Conservation (phyloP, 2,888 invertebrate species). For the Drosophila ochracea region DNA sequence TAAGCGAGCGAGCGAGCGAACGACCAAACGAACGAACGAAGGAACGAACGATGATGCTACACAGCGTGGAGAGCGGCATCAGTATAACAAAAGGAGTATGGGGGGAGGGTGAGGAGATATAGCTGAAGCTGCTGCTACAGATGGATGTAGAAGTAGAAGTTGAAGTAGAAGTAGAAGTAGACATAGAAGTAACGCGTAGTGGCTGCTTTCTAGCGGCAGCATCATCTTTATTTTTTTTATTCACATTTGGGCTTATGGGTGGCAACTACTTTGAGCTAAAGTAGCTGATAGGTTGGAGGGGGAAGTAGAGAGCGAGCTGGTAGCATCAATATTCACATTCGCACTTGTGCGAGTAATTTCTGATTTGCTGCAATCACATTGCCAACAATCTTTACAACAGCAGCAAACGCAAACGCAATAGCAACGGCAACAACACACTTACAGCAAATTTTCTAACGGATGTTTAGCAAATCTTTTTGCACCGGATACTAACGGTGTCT, state of each 20-base stretch:
- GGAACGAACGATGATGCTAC: slow-evolving; percentile 28
- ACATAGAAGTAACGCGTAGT: slow-evolving; percentile 71
- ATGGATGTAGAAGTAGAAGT: background rate
- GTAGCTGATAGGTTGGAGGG: background rate
- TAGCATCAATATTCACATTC: slow-evolving; percentile 80
- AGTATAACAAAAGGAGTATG: background rate
- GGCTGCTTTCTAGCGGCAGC: slow-evolving; percentile 42
- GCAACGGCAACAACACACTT: slow-evolving; percentile 23
- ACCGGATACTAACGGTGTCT: slow-evolving; percentile 74
- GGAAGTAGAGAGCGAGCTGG: background rate
- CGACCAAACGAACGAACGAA: slow-evolving; percentile 37
- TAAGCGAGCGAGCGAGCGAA: slow-evolving; percentile 67
- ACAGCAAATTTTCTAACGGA: slow-evolving; percentile 69
- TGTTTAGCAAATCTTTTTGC: slow-evolving; percentile 76
- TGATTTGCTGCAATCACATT: slow-evolving; percentile 76
- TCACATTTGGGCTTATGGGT: slow-evolving; percentile 8
- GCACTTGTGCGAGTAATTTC: slow-evolving; percentile 80
- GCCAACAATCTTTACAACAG: slow-evolving; percentile 62
- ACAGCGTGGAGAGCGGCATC: background rate
- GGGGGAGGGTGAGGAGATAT: background rate
- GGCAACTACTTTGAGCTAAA: slow-evolving; percentile 36
- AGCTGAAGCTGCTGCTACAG: slow-evolving; percentile 24
- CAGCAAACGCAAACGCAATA: slow-evolving; percentile 37
- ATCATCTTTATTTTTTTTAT: slow-evolving; percentile 2
- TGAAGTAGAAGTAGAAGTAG: background rate